Evolutionary conservation across 1,140 invertebrate genomes (phyloP).

Genomic region (Lepidurus couesii): DNA sequence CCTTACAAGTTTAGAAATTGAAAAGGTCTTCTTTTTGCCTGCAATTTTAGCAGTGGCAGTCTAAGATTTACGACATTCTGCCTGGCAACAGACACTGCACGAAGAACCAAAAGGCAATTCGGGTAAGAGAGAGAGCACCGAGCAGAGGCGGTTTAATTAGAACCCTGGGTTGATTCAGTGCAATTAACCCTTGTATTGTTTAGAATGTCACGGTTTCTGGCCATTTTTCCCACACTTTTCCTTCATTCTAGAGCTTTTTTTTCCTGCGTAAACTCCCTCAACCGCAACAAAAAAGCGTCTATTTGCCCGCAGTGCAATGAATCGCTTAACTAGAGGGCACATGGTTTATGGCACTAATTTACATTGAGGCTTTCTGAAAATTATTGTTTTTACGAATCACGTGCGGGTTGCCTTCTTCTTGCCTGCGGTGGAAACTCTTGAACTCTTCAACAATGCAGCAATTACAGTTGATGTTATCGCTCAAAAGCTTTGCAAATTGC

Average conservation of each 20-base stretch:
- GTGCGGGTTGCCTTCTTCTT: background rate
- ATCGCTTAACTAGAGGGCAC: too few relatives aligned
- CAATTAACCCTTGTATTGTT: background rate
- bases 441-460: background rate
- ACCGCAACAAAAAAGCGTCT: too few relatives aligned
- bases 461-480: background rate
- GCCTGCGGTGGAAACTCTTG: background rate
- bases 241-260: background rate
- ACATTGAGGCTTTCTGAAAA: too few relatives aligned
- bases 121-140: background rate
- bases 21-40: background rate
- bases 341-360: too few relatives aligned
- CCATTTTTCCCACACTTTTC: background rate
- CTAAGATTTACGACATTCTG: constrained; percentile 3
- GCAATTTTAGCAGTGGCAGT: background rate
- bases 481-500: background rate
- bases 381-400: background rate
- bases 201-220: background rate
- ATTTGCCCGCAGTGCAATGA: too few relatives aligned
- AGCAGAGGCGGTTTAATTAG: background rate
- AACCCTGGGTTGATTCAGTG: background rate
- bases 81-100: background rate
- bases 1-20: background rate
- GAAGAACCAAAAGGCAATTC: background rate
- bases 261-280: background rate